These are phyloP conservation scores for Gallinago stenura DNA, from an alignment of 2,797 vertebrate genomes.

Conservation along the genomic window DNA sequence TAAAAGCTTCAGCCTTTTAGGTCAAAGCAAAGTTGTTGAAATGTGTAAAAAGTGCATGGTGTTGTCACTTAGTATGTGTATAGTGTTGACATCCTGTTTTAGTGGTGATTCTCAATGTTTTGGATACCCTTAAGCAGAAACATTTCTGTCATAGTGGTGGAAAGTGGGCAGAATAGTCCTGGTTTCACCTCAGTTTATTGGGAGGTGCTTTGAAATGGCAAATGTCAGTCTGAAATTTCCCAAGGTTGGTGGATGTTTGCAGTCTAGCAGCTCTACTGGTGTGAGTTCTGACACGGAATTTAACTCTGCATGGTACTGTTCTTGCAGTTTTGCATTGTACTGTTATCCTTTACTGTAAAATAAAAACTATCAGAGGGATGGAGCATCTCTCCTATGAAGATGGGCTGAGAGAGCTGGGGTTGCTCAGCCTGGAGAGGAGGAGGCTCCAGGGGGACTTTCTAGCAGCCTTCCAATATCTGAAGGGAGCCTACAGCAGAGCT, in stretches of 20 bases:
- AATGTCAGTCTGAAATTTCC: background rate
- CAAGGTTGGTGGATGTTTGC: background rate
- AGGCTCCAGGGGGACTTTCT: too few relatives aligned
- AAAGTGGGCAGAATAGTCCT: background rate
- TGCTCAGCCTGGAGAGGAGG: too few relatives aligned
- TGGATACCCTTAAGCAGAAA: background rate
- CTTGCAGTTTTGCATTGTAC: background rate
- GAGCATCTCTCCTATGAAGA: too few relatives aligned
- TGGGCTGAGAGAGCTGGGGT: too few relatives aligned
- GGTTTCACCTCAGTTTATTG: background rate
- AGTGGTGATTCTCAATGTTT: background rate
- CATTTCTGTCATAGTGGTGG: background rate
- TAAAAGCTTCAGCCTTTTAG: background rate
- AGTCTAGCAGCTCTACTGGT: accelerated
- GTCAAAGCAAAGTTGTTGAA: background rate
- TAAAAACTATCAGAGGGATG: too few relatives aligned
- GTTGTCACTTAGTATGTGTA: accelerated
- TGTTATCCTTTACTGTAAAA: background rate
- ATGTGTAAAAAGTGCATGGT: background rate
- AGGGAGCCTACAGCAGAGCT: too few relatives aligned
- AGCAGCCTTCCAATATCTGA: too few relatives aligned
- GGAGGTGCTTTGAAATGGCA: background rate
- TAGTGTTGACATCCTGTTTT: background rate
- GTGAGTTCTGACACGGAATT: accelerated
- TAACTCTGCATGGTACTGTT: background rate